Evolutionary conservation across 2,797 vertebrate species (phyloP), one percentile per base, ranked within the genome.

Genomic region (Kryptolebias ocellatus): DNA sequence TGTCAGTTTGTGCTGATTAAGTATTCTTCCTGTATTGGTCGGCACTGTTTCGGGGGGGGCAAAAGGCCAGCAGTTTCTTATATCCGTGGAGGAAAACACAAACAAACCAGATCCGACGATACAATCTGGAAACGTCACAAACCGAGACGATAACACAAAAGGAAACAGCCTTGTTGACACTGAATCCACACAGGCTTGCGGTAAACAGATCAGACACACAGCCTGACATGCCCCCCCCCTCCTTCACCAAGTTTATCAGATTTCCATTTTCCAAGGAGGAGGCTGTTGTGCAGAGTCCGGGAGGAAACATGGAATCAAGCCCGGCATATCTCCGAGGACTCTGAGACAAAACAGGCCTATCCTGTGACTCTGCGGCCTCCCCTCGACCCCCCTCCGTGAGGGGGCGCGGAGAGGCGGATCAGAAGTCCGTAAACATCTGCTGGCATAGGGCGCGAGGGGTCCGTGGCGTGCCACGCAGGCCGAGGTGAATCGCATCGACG

Each of bases 201-300:
- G 37, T 11, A 45, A 44, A 57, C 52, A 74, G 60, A 78, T 69
- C 16, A 2, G 1, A 5, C 68, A 69, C 63, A 59, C 78, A 61
- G 54, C 20, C 64, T 20, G 66, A 62, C 66, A 62, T 54, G 18
- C 44, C 46, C 45, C 44, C 18, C 31, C 45, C 28, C 71, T 59
- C 39, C 39, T 15, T 9, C 29, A 44, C 65, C 56, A 71, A 10
- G 51, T 52, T 85, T 53, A 79, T 88, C 83, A 53, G 70, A 78
- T 86, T 79, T 83, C 84, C 54, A 64, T 52, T n/a, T 86, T 83
- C 78, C 28, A 50, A 79, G 74, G 76, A 83, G 57, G 49, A 64
- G 44, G 20, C 24, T 57, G 24, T 60, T 66, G n/a, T 53, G 18
- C 1, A 1, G 20, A 24, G 24, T 62, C 72, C 67, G 80, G 60